Base-by-base conservation (phyloP, 2,888 invertebrate species). In the Uloborus plumipes region DNA sequence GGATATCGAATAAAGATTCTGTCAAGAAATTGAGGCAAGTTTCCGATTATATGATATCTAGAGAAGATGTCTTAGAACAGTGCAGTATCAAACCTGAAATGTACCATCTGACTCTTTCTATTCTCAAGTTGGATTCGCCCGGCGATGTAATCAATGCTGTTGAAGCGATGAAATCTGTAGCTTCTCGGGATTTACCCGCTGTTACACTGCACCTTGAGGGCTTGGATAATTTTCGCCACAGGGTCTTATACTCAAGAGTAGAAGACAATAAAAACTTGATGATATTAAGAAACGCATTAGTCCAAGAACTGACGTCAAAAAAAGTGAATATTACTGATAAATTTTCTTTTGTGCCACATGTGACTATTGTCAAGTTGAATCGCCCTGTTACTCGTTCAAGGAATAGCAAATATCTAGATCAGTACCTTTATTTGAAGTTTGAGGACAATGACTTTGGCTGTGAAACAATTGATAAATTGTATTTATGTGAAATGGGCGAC, bases 261-360 rank as follows among this genome's bases (percentile, higher is more conserved):
- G 84, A 88, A 39, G 86, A 87, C 59, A 86, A 88, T 16, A 84
- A 86, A 26, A 85, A 87, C 22, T 88, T 90, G 72, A 58, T 85
- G 15, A 85, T 87, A 3, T 87, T 89, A 72, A 88, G 87, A 16
- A 85, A 88, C 9, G 85, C 87, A 47, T 65, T 90, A 16, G 87
- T 87, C 76, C 80, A 87, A 15, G 85, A 86, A 84, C 73, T 90
- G 20, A 84, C 82, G 16, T 86, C 87, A 51, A 86, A 86, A 18
- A 89, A 88, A 4, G 85, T 89, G 7, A 87, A 87, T 15, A 87
- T 89, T 13, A 86, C 88, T n/a, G 89, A 90, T 82, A 87, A 87
- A 50, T 88, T 88, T 86, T 89, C 89, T 16, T 90, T 88, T 84
- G 88, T 89, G 9, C 90, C 90, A 6, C 90, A 90, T 85, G 87